These are phyloP conservation scores for Notocelia uddmanniana DNA, from an alignment of 2,888 invertebrate genomes.

Conservation along the genomic window DNA sequence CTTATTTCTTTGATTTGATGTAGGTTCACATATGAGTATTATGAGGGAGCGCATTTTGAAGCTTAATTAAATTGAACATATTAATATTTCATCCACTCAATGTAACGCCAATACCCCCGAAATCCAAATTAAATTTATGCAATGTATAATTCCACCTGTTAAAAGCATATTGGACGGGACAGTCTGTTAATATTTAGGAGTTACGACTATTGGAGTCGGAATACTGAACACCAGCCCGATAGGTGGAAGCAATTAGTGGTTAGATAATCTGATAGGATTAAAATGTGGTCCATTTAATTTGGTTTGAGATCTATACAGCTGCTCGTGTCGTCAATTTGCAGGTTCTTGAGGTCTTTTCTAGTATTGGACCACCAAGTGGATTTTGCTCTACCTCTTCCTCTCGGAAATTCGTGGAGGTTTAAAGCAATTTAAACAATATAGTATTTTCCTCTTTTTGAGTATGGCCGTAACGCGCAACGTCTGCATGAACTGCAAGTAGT, in stretches of 20 bases:
- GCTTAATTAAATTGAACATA: not conserved
- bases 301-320: constrained; percentile 1
- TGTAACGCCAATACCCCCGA: not conserved
- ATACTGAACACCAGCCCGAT: constrained; percentile 9
- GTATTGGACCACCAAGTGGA: too few relatives aligned
- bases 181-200: not conserved
- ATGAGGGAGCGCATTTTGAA: not conserved
- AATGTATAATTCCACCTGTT: not conserved
- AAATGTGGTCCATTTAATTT: constrained; percentile 10
- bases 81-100: constrained; percentile 4
- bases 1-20: too few relatives aligned
- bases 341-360: too few relatives aligned
- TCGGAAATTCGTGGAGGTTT: too few relatives aligned
- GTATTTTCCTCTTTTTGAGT: too few relatives aligned
- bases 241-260: constrained; percentile 33
- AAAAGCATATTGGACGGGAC: not conserved
- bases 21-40: too few relatives aligned
- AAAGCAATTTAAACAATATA: too few relatives aligned
- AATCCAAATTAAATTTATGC: constrained; percentile 13
- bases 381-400: too few relatives aligned
- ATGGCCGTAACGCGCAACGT: not conserved
- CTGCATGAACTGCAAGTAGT: not conserved
- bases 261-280: constrained; percentile 19
- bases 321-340: too few relatives aligned
- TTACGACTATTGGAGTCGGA: not conserved